These are phyloP conservation scores for Lutjanus erythropterus DNA, from an alignment of 2,113 vertebrate genomes.

Conservation along the genomic window DNA sequence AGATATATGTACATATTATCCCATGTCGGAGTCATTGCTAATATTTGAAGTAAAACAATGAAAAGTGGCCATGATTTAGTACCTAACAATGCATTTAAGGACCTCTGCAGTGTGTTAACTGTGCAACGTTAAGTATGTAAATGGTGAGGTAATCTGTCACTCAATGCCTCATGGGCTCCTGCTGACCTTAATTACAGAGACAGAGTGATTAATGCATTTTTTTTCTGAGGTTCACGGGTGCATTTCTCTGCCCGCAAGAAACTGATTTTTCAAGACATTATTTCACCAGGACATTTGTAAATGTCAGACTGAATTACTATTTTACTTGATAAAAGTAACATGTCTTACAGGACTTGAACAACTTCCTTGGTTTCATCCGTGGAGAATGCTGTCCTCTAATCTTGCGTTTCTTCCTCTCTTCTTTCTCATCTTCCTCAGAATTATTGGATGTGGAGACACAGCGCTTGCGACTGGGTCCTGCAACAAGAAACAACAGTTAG, in stretches of 20 bases:
- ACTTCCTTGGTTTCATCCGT: slow-evolving; percentile 81
- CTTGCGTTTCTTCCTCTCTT: slow-evolving; percentile 66
- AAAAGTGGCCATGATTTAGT: neutral
- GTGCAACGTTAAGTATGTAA: too few species aligned
- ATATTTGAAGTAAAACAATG: neutral
- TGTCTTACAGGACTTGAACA: slow-evolving; percentile 79
- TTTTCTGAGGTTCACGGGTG: neutral
- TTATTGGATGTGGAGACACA: slow-evolving; percentile 46
- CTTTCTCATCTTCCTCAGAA: slow-evolving; percentile 69
- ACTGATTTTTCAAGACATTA: neutral
- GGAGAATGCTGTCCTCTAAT: slow-evolving; percentile 46
- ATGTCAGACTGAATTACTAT: neutral
- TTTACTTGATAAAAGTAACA: neutral
- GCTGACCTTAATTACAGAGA: neutral
- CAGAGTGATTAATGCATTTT: neutral
- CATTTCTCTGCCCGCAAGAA: neutral
- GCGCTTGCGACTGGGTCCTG: slow-evolving; percentile 73
- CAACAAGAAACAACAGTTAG: neutral
- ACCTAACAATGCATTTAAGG: neutral
- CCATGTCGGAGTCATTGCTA: neutral
- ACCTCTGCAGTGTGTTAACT: too few species aligned
- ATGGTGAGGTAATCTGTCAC: too few species aligned
- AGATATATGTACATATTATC: too few species aligned
- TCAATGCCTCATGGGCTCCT: too few species aligned
- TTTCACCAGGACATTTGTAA: neutral